These are phyloP conservation scores for Caenorhabditis briggsae DNA, from an alignment of 1,140 invertebrate species.

Conservation along the genomic window DNA sequence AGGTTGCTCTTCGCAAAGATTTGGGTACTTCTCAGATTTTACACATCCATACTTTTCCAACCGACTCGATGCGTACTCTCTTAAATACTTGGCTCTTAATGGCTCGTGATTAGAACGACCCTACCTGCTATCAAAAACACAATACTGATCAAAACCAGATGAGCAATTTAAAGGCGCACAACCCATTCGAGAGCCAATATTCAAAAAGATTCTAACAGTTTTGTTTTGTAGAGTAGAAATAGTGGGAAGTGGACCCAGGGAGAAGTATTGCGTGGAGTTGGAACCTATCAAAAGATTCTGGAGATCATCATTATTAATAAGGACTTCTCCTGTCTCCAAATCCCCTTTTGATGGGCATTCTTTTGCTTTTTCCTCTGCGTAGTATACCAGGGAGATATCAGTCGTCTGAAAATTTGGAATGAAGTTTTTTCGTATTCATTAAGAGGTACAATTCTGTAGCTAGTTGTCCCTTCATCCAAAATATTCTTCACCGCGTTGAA, in stretches of 20 bases:
- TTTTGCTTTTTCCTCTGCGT: not conserved
- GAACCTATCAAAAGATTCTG: not conserved
- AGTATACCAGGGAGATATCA: not conserved
- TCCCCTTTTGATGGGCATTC: not conserved
- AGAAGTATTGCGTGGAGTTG: not conserved
- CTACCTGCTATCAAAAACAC: not conserved
- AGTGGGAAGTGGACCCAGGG: not conserved
- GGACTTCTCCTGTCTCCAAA: not conserved
- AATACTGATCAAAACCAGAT: not conserved
- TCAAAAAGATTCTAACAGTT: not conserved
- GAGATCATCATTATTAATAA: not conserved
- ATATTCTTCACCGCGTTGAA: not conserved
- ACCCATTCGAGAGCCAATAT: not conserved
- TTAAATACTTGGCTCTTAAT: too few relatives aligned
- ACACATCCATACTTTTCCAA: not conserved
- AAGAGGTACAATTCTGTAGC: not conserved
- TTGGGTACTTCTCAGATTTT: not conserved
- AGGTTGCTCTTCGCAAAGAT: not conserved
- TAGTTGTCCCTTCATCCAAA: not conserved
- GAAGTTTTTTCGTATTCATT: not conserved
- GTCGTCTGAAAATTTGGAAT: not conserved
- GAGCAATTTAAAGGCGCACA: not conserved
- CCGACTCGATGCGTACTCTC: not conserved
- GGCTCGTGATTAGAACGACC: too few relatives aligned
- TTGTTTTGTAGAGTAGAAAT: not conserved